Base-by-base conservation (phyloP, 1,140 invertebrate species). In the Hestina assimilis region DNA sequence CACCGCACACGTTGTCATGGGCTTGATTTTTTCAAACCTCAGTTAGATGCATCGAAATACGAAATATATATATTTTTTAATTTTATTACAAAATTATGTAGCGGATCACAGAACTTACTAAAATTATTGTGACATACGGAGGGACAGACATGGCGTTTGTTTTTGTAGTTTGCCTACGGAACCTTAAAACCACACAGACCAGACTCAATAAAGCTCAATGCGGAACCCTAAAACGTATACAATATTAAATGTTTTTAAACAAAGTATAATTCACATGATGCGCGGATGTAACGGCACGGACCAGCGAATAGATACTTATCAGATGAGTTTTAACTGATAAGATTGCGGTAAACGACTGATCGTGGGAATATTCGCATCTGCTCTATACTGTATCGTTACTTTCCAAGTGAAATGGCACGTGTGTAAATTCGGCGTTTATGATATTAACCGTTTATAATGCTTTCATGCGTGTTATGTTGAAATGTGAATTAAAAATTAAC, bases 271-370 rank as follows among this genome's bases (percentile, higher is more conserved):
- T 33, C 28, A 55, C 47, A 50, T 56, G 42, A 28, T 7, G 24
- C 52, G 57, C 69, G 69, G 69, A 71, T 69, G 69, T 65, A 47
- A 42, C 46, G 53, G 56, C 58, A 63, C 46, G 69, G 59, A 47
- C 66, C 53, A 69, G 59, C 48, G 69, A 62, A 19, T 50, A 59
- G 63, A 72, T 69, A 50, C 6, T 45, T 69, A 72, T 72, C 63
- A 51, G 58, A 64, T 63, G 43, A 58, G 33, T 63, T 68, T 61
- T 58, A 54, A 42, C 63, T 69, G 69, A 72, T 72, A 72, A 69
- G 60, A 69, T 72, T 64, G 61, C 60, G 38, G 42, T 63, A 56
- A 50, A 56, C 55, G 55, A 43, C 42, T 55, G 60, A 61, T 59
- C 65, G 66, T 69, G 69, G 69, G 69, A 72, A 68, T 52, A 29